These are phyloP conservation scores for Nycticryphes semicollaris DNA, from an alignment of 2,113 vertebrate genomes.

Conservation along the genomic window DNA sequence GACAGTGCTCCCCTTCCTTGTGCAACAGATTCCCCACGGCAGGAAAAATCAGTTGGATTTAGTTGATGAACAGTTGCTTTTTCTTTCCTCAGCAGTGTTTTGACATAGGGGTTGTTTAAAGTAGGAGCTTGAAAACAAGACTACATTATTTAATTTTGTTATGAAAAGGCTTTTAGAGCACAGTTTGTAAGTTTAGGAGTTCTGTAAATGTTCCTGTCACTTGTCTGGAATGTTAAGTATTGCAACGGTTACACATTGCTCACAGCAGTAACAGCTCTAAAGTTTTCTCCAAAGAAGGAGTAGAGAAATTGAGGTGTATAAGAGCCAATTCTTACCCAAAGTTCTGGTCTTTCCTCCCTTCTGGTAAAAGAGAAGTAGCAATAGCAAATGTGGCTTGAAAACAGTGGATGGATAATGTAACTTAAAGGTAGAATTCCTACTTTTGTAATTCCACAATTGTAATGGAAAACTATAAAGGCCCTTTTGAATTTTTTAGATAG, in stretches of 20 bases:
- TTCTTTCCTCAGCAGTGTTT: neutral
- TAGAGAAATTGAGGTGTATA: conserved; percentile 3
- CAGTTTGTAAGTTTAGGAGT: conserved; percentile 32
- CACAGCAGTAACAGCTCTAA: neutral
- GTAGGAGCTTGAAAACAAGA: conserved; percentile 40
- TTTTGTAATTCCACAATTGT: neutral
- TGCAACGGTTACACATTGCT: conserved; percentile 33
- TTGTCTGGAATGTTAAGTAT: conserved; percentile 68
- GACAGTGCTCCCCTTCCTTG: neutral
- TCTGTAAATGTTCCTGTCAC: conserved; percentile 61
- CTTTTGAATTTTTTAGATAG: neutral
- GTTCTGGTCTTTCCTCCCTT: neutral
- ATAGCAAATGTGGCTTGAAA: neutral
- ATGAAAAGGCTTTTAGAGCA: conserved; percentile 43
- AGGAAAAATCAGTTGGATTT: neutral
- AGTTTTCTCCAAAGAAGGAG: conserved; percentile 68
- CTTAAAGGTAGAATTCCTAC: neutral
- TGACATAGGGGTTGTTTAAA: conserved; percentile 18
- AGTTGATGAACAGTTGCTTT: neutral
- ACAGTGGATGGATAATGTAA: neutral
- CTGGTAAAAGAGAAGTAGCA: neutral
- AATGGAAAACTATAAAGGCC: neutral
- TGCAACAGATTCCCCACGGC: neutral
- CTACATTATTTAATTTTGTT: conserved; percentile 46
- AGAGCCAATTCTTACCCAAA: neutral